Percentiles rank a stretch among this genome's conserved stretches.
Conservation (phyloP, 1,140 invertebrate genomes). For the Capitella teleta region DNA sequence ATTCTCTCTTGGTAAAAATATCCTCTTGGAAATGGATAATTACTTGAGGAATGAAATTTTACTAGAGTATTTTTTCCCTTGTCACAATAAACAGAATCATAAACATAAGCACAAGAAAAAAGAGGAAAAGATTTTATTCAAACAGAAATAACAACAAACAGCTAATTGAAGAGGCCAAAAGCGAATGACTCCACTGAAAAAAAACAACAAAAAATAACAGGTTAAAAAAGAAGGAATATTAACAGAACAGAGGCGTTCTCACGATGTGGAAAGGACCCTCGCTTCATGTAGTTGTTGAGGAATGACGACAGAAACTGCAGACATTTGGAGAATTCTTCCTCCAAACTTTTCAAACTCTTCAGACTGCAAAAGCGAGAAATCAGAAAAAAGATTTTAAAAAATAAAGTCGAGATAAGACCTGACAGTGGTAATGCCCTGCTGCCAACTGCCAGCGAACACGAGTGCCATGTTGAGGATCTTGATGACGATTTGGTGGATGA, state of each 20-base stretch:
- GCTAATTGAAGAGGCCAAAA: slow-evolving; percentile 25
- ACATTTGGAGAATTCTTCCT: slow-evolving; percentile 27
- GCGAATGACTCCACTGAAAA: slow-evolving; percentile 30
- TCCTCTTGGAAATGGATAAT: no score
- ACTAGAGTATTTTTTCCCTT: no score
- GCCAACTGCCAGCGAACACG: slow-evolving; percentile 24
- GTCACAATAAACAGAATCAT: no score
- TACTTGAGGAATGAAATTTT: no score
- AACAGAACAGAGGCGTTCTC: slow-evolving; percentile 9
- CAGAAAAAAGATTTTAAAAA: not conserved
- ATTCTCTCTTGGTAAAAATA: no score
- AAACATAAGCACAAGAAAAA: no score
- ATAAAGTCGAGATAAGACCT: slow-evolving; percentile 14
- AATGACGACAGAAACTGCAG: slow-evolving; percentile 35
- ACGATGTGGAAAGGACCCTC: slow-evolving; percentile 36
- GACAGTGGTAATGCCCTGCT: slow-evolving; percentile 25
- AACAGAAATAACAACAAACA: no score
- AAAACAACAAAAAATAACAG: slow-evolving; percentile 9
- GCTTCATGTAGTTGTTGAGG: slow-evolving; percentile 30
- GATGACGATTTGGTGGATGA: slow-evolving; percentile 27
- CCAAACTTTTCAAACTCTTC: slow-evolving; percentile 24
- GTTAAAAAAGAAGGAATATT: not conserved
- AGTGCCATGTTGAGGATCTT: slow-evolving; percentile 26
- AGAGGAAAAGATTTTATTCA: no score
- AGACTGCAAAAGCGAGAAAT: slow-evolving; percentile 18